These are phyloP conservation scores for Clitarchus hookeri DNA, from an alignment of 2,888 invertebrate genomes.

Conservation along the genomic window DNA sequence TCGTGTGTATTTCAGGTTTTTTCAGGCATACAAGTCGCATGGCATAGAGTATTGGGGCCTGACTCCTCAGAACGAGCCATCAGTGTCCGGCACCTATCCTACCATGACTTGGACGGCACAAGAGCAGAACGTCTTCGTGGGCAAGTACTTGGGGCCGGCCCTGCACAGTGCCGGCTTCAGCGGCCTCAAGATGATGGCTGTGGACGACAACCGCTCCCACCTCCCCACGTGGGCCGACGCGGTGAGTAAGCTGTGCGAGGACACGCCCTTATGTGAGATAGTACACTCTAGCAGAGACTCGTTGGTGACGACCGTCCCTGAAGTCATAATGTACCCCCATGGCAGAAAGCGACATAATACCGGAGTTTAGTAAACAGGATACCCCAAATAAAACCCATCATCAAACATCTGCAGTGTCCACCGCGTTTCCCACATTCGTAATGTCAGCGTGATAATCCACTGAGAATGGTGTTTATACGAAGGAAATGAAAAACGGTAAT, in stretches of 20 bases:
- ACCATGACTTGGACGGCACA: slow-evolving; percentile 58
- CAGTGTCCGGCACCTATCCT: slow-evolving; percentile 54
- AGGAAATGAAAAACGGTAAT: no score
- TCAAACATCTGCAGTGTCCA: no score
- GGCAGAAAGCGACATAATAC: no score
- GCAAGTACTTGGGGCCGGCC: slow-evolving; percentile 56
- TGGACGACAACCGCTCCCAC: slow-evolving; percentile 55
- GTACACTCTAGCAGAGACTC: no score
- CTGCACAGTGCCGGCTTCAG: slow-evolving; percentile 52
- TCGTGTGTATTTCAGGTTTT: not conserved
- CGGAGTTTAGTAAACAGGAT: no score
- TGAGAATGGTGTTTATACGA: no score
- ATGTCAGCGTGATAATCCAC: no score
- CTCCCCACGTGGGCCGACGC: slow-evolving; percentile 41
- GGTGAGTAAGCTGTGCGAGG: not conserved
- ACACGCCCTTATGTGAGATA: no score
- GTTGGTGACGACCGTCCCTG: no score
- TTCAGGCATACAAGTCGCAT: not conserved
- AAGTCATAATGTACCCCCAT: no score
- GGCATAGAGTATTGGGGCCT: slow-evolving; percentile 53
- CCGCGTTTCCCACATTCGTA: no score
- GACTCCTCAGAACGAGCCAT: slow-evolving; percentile 61
- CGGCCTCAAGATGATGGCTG: slow-evolving; percentile 56
- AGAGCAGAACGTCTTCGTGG: slow-evolving; percentile 56
- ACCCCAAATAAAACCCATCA: no score